Conservation (phyloP, 2,888 invertebrate species). For the Drosophila ustulata region DNA sequence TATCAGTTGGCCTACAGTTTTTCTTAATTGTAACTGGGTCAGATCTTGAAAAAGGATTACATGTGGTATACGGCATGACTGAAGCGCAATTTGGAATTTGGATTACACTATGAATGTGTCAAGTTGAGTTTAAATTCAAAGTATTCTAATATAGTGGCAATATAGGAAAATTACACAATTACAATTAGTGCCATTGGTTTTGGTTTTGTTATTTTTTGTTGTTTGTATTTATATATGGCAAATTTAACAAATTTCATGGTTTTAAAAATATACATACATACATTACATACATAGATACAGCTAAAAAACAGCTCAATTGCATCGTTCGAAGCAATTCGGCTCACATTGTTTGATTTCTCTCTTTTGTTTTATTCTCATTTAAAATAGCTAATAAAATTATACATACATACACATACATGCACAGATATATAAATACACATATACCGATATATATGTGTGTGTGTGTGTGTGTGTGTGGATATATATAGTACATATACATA, state of each 20-base stretch:
- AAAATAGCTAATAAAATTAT: slow-evolving; percentile 55
- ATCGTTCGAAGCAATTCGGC: slow-evolving; percentile 31
- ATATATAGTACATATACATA: slow-evolving; percentile 25
- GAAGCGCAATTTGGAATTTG: background rate
- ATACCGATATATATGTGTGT: slow-evolving; percentile 38
- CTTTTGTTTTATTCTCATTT: slow-evolving; percentile 38
- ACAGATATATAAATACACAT: slow-evolving; percentile 35
- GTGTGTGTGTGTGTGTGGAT: slow-evolving; percentile 32
- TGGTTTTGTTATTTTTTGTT: slow-evolving; percentile 34
- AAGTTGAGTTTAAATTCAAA: background rate
- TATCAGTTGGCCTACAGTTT: background rate
- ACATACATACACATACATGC: slow-evolving; percentile 38
- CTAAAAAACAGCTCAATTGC: slow-evolving; percentile 56
- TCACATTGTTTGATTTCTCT: slow-evolving; percentile 30
- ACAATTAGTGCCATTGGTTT: background rate
- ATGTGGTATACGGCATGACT: background rate
- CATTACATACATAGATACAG: slow-evolving; percentile 71
- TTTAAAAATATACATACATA: slow-evolving; percentile 73
- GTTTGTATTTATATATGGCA: slow-evolving; percentile 79
- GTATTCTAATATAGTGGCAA: no score
- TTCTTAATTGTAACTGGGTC: background rate
- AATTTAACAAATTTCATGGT: slow-evolving; percentile 75
- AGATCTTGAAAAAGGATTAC: background rate
- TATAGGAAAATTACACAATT: no score
- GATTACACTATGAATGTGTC: background rate